Base-by-base conservation (phyloP, 1,140 invertebrate species). In the Halyomorpha halys region DNA sequence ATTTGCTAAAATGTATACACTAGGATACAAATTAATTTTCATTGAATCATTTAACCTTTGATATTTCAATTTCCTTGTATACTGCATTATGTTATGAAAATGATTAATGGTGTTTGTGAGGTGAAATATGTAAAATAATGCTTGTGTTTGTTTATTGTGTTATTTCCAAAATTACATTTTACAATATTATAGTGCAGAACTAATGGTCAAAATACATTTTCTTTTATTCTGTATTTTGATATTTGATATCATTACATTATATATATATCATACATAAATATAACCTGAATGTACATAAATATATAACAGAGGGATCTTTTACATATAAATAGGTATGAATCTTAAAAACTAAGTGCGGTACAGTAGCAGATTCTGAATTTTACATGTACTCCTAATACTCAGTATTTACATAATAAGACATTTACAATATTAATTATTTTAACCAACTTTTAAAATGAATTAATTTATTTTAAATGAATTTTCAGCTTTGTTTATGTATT, bases 61-160 rank as follows among this genome's bases (percentile, higher is more conserved):
- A 39, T 11, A 39, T 6, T 39, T 39, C 1, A 11, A 39, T 39
- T 39, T 39, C 8, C 27, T 30, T 30, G 27, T 39, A 6, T 13
- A 39, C 13, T 39, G 34, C 34, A 39, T 39, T 2, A 11, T 39
- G 34, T 39, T 1, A 39, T 39, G 34, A 39, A 13, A 39, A 8
- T 39, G 34, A 39, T 39, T 13, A 13, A 39, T 39, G 47, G 53
- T 56, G 53, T 56, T 23, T 56, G 14, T 23, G 23, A 56, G 23
- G 53, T 21, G 18, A 25, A 25, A 25, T 23, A 56, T 56, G 53
- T 56, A 21, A 56, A 23, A 56, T 56, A 56, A 56, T 56, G 53
- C 53, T 25, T 56, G 53, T 56, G 53, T 56, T 56, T 56, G 53
- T 56, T 56, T 56, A 56, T 56, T 56, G 53, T 56, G 53, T 56